A percentile compares a stretch with the other conserved stretches of the same genome.
phyloP scores from a whole-genome alignment of 2,113 vertebrate genomes.

The Hippoglossus stenolepis region DNA sequence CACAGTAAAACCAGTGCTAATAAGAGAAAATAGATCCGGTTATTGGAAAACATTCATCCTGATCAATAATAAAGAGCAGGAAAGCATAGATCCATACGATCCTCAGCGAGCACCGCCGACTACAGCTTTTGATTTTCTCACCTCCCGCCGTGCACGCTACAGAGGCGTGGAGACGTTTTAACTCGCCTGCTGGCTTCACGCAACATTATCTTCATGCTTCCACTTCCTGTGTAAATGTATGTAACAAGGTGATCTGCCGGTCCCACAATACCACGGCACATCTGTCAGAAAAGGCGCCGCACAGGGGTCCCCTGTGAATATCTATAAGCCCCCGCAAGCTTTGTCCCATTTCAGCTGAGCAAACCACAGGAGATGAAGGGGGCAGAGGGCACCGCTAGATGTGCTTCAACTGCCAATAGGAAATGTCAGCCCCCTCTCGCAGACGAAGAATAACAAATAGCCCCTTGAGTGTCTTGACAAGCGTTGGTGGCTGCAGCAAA shows the following conservation, averaged over 20 bases:
- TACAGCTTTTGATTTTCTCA: slow-evolving; percentile 6
- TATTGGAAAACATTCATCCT: slow-evolving; percentile 4
- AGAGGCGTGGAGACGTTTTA: slow-evolving; percentile 11
- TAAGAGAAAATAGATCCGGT: neutral
- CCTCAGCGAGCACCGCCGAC: neutral
- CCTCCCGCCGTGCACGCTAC: slow-evolving; percentile 1
- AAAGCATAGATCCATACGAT: neutral
- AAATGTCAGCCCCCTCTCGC: slow-evolving; percentile 63
- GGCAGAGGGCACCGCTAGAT: slow-evolving; percentile 56
- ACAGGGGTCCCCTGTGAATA: slow-evolving; percentile 50
- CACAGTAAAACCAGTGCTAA: neutral
- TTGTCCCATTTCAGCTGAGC: slow-evolving; percentile 69
- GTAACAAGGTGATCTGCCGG: slow-evolving; percentile 50
- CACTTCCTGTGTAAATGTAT: slow-evolving; percentile 51
- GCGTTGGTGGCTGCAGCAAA: slow-evolving; percentile 32
- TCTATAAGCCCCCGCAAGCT: slow-evolving; percentile 46
- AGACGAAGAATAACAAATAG: slow-evolving; percentile 72
- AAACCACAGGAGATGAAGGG: slow-evolving; percentile 69
- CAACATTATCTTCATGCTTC: slow-evolving; percentile 29
- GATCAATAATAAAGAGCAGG: neutral
- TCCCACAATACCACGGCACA: slow-evolving; percentile 31
- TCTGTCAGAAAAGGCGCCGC: slow-evolving; percentile 42
- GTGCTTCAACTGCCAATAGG: slow-evolving; percentile 69
- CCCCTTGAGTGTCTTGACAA: slow-evolving; percentile 64
- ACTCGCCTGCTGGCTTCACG: slow-evolving; percentile 33